Evolutionary conservation across 2,113 vertebrate species (phyloP).

Genomic region (Oreochromis tanganicae): DNA sequence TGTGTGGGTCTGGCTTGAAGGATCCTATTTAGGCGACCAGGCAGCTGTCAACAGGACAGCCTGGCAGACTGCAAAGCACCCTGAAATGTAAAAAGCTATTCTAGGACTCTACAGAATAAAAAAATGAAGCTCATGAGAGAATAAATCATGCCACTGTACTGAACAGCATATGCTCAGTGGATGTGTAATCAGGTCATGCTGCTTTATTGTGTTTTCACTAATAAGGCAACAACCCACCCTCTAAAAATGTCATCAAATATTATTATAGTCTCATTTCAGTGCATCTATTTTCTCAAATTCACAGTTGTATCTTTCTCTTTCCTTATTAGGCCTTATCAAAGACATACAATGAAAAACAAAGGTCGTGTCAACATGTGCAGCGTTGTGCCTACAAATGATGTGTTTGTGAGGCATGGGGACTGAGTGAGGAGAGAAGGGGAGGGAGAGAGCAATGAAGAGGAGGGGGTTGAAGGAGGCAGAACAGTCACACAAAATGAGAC

Average conservation of each 20-base stretch:
- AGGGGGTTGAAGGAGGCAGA: background rate
- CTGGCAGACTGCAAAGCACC: conserved; percentile 12
- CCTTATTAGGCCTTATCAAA: background rate
- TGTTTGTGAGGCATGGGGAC: background rate
- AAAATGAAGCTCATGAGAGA: conserved; percentile 19
- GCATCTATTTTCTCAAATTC: background rate
- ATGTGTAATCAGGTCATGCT: conserved; percentile 46
- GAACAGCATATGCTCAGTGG: background rate
- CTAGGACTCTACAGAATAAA: conserved; percentile 33
- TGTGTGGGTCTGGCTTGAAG: background rate
- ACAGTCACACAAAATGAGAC: conserved; percentile 31
- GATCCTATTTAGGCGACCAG: background rate
- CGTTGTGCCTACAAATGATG: background rate
- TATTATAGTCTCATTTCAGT: background rate
- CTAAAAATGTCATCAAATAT: background rate
- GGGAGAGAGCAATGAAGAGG: background rate
- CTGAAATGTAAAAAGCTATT: conserved; percentile 39
- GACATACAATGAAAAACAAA: background rate
- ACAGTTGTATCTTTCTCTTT: background rate
- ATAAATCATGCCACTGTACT: background rate
- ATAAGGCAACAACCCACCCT: background rate
- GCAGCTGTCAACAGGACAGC: conserved; percentile 50
- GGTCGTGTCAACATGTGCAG: background rate
- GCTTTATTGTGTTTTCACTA: background rate
- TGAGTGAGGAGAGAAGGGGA: background rate